Base-by-base conservation (phyloP, 2,888 invertebrate species). In the Steinernema hermaphroditum region DNA sequence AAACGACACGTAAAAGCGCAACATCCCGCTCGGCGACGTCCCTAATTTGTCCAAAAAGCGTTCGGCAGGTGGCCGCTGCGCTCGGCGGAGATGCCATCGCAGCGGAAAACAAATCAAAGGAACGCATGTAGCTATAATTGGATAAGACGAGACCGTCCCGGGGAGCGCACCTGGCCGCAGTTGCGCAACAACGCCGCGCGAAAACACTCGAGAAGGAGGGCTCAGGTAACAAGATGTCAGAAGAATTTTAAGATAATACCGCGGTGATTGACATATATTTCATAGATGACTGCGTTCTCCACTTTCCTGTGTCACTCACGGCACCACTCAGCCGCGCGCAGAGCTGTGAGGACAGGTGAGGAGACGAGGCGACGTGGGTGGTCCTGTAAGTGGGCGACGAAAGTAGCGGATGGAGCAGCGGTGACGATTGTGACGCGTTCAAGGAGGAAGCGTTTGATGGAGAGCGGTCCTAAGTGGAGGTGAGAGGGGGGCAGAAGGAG, bases 181-280 rank as follows among this genome's bases (percentile, higher is more conserved):
- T 54, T 54, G 54, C 54, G 54, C 27, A 54, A 54, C 27, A 8
- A 27, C 54, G 24, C 27, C 22, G 54, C 54, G 54, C 54, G 54
- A 54, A 54, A 54, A 54, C 54, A 54, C 54, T 54, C 27, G 54
- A 54, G 6, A 4, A 46, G 27, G n/a, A 27, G 54, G 24, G 54
- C 54, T 54, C 54, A 54, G 54, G 54, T 54, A 54, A 54, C 54
- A 54, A 54, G 54, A 54, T 54, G 54, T 54, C 54, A 54, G 54
- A 54, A 54, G 54, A 54, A 54, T 54, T 54, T 54, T 54, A 54
- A 54, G 54, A 54, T 54, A 54, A 54, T 54, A 54, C 54, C 27
- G 54, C 54, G 12, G 54, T 54, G 54, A 54, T 54, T 54, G 54
- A 54, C 54, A 54, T 54, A 54, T 54, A 54, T 54, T 54, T 54